These are phyloP conservation scores for Vombatus ursinus DNA, from an alignment of 2,113 vertebrate genomes.

Conservation along the genomic window DNA sequence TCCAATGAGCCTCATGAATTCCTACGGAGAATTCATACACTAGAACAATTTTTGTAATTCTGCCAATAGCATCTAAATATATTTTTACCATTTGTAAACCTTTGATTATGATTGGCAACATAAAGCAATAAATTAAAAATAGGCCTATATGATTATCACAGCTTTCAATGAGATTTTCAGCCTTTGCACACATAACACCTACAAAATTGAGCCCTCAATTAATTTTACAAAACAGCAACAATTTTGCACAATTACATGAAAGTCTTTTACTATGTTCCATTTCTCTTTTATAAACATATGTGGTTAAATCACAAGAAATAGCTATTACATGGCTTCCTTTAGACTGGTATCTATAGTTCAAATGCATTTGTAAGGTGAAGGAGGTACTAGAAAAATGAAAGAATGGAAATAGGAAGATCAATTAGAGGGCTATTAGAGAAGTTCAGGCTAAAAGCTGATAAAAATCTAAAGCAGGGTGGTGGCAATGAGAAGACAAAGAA, in stretches of 20 bases:
- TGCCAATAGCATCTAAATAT: conserved; percentile 58
- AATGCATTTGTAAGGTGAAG: background rate
- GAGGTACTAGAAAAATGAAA: background rate
- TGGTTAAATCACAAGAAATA: conserved; percentile 25
- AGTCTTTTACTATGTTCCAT: conserved; percentile 50
- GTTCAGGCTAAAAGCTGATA: background rate
- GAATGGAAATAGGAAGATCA: background rate
- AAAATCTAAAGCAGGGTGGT: background rate
- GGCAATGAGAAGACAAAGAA: background rate
- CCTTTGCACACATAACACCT: conserved; percentile 61
- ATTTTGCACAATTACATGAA: conserved; percentile 62
- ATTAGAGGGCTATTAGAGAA: background rate
- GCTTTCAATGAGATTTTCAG: conserved; percentile 57
- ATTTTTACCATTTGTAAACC: conserved; percentile 59
- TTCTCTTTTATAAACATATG: conserved; percentile 58
- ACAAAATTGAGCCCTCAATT: conserved; percentile 66
- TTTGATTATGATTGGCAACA: conserved; percentile 40
- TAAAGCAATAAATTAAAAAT: conserved; percentile 63
- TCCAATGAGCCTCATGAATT: conserved; percentile 10
- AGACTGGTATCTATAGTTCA: conserved; percentile 27
- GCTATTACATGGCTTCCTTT: conserved; percentile 15
- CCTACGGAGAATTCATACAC: conserved; percentile 10
- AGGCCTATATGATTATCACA: conserved; percentile 65
- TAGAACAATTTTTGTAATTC: conserved; percentile 10
- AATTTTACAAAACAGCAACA: conserved; percentile 65